Evolutionary conservation across 2,797 vertebrate species (phyloP).

Genomic region (Echiichthys vipera): DNA sequence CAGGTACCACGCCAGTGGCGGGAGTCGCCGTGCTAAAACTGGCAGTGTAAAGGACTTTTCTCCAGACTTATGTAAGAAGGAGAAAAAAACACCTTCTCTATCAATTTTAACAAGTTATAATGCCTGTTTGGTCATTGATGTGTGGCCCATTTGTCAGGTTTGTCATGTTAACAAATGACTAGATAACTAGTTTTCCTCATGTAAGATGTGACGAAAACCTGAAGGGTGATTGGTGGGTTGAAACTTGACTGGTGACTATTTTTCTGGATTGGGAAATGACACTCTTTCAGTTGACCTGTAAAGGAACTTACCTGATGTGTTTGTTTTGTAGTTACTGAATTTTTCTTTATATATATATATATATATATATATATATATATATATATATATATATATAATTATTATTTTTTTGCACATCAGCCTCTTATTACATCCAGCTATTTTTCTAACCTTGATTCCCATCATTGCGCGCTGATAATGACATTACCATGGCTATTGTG

Average conservation of each 20-base stretch:
- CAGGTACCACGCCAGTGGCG: conserved; percentile 73
- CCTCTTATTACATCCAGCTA: conserved; percentile 31
- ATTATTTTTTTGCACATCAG: not conserved
- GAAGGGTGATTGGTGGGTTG: not conserved
- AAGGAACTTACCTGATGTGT: not conserved
- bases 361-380: no score
- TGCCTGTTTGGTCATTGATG: conserved; percentile 20
- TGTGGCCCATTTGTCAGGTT: conserved; percentile 38
- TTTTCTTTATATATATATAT: no score
- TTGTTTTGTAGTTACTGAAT: not conserved
- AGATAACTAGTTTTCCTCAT: conserved; percentile 7
- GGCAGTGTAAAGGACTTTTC: conserved; percentile 59
- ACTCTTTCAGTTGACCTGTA: not conserved
- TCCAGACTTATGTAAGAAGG: conserved; percentile 54
- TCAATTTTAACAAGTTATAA: conserved; percentile 43
- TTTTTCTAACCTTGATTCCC: conserved; percentile 43
- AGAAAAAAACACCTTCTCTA: conserved; percentile 29
- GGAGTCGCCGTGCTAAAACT: conserved; percentile 67
- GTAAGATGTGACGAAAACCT: conserved; percentile 13
- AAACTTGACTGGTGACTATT: not conserved
- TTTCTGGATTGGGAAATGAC: not conserved
- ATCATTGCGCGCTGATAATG: conserved; percentile 64
- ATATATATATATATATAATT: no score
- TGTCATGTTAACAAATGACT: conserved; percentile 19
- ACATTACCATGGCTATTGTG: conserved; percentile 73